Base-by-base conservation (phyloP, 2,797 vertebrate genomes). In the Telmatherina bonti region DNA sequence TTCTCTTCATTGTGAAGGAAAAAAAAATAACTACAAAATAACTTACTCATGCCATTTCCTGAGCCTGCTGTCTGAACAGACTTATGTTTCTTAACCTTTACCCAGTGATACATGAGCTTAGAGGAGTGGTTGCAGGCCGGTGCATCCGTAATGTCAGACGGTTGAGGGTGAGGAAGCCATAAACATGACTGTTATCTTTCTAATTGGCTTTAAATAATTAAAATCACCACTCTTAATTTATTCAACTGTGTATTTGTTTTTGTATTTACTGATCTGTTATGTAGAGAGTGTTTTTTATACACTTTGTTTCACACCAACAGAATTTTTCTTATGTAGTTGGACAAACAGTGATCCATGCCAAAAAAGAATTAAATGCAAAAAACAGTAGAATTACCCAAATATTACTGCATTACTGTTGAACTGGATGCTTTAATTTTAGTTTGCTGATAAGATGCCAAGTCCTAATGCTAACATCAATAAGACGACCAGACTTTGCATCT, bases 51-150 rank as follows among this genome's bases (percentile, higher is more conserved):
- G 88, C 84, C 86, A 85, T 91, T 91, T 91, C 72, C 77, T 76
- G 67, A 43, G 81, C 79, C 76, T 55, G 81, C 80, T 84, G 85
- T 90, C 80, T 83, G 76, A 78, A 70, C 59, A 75, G 72, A 78
- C 72, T 70, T 85, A 65, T 88, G 77, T 91, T 91, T 76, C 82
- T 81, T 93, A 92, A 94, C 92, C 88, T 92, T 93, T 93, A 90
- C 74, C 79, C 62, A 62, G 77, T 89, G 87, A 93, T 90, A 74
- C 83, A 89, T 83, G 85, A 85, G 87, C 67, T 76, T 35, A 63
- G 88, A 72, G 82, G 81, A 81, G 75, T 76, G 76, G 79, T 84
- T 89, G 69, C 76, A 68, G 81, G 83, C 76, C 63, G 60, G 80
- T 56, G 64, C 91, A 91, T 92, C 84, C 77, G 71, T 91, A 87